phyloP scores from a whole-genome alignment of 2,888 invertebrate species.

The Aelia acuminata region DNA sequence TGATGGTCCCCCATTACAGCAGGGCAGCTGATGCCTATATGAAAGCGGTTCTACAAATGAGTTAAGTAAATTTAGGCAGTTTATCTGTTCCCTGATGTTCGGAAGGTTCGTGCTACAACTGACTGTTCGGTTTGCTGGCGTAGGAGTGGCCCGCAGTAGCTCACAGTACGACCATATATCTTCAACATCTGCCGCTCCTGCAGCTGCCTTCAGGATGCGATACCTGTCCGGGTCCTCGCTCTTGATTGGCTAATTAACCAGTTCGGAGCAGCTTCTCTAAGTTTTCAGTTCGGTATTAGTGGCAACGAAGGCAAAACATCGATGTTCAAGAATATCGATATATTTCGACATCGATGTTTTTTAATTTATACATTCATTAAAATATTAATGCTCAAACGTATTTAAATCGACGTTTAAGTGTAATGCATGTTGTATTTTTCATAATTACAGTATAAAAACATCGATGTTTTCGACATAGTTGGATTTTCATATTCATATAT shows the following conservation, averaged over 20 bases:
- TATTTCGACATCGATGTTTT: no score
- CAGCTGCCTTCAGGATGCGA: background rate
- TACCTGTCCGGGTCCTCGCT: background rate
- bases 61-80: background rate
- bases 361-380: no score
- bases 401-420: no score
- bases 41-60: background rate
- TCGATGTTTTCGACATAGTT: no score
- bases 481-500: no score
- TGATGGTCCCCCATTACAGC: background rate
- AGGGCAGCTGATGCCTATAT: background rate
- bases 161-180: background rate
- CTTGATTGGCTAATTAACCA: background rate
- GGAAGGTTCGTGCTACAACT: background rate
- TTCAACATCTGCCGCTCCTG: background rate
- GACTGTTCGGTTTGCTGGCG: background rate
- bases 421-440: no score
- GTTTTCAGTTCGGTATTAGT: background rate
- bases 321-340: no score
- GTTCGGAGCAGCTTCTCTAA: background rate
- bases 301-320: no score
- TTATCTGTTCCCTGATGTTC: conserved; percentile 13
- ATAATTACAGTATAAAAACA: no score
- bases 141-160: conserved; percentile 2
- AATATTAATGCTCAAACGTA: no score